A percentile compares a stretch with the other conserved stretches of the same genome.
Conservation (phyloP, 1,140 invertebrate genomes). For the Drosophila pectinifera region DNA sequence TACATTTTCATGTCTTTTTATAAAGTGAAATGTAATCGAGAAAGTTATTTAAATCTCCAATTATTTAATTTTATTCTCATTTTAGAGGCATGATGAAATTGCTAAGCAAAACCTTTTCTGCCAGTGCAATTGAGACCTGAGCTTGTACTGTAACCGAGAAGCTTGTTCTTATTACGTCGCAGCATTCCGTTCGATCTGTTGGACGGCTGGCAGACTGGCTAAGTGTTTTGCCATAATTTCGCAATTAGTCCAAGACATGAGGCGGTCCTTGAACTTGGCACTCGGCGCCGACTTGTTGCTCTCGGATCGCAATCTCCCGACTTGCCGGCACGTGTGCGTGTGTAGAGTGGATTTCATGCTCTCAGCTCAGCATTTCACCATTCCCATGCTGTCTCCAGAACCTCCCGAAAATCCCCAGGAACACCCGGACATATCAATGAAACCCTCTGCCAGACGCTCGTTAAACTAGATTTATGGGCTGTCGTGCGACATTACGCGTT, state of each 20-base stretch:
- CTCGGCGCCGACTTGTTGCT: conserved; percentile 54
- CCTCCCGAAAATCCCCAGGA: not conserved
- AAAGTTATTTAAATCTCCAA: no score
- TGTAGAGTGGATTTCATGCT: conserved; percentile 34
- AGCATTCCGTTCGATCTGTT: conserved; percentile 28
- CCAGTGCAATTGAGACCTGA: conserved; percentile 3
- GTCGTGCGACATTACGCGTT: conserved; percentile 43
- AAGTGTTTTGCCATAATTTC: conserved; percentile 54
- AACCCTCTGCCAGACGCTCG: conserved; percentile 32
- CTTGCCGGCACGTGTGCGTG: conserved; percentile 61
- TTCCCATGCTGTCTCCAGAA: conserved; percentile 2
- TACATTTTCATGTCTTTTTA: no score
- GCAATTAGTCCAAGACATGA: conserved; percentile 51
- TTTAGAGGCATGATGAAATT: not conserved
- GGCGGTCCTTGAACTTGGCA: conserved; percentile 76
- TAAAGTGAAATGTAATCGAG: no score
- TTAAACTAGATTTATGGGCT: conserved; percentile 53
- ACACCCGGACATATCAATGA: conserved; percentile 43
- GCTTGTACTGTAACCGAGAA: conserved; percentile 27
- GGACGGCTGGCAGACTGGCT: conserved; percentile 3
- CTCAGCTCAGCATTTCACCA: conserved; percentile 27
- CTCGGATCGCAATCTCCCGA: conserved; percentile 29
- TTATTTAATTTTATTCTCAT: no score
- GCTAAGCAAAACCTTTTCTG: not conserved
- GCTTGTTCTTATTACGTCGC: conserved; percentile 63